A percentile compares a stretch with the other conserved stretches of the same genome.
phyloP scores from a whole-genome alignment of 1,140 invertebrate genomes.

The Cherax quadricarinatus region DNA sequence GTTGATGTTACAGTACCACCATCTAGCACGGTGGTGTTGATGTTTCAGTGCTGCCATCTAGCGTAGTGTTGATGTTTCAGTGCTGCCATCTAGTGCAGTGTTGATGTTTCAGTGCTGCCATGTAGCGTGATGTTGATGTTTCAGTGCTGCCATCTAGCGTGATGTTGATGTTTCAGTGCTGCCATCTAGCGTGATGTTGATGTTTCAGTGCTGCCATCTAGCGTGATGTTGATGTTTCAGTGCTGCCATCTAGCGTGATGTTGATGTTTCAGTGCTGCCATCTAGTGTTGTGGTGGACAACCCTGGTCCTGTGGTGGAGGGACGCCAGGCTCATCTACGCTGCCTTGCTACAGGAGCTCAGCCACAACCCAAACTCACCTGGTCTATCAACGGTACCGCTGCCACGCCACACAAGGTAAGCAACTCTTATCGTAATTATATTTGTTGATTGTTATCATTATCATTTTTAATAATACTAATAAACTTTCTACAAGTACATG shows the following conservation, averaged over 20 bases:
- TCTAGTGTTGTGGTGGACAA: background rate
- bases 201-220: no score
- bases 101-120: no score
- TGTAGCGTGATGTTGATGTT: no score
- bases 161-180: background rate
- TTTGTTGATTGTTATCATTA: no score
- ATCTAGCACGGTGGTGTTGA: background rate
- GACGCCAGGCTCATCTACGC: background rate
- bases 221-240: no score
- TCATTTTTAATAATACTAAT: no score
- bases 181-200: background rate
- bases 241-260: background rate
- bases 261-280: slow-evolving; percentile 4
- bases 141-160: no score
- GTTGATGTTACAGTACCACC: background rate
- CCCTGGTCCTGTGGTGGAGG: slow-evolving; percentile 11
- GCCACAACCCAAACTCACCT: background rate
- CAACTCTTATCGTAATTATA: no score
- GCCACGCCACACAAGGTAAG: background rate
- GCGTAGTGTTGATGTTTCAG: background rate
- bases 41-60: no score
- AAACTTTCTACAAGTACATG: no score
- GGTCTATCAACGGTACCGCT: background rate
- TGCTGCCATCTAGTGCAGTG: slow-evolving; percentile 2
- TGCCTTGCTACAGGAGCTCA: background rate